Evolutionary conservation across 2,888 invertebrate species (phyloP).

Genomic region (Dyspetes luteomarginatus): DNA sequence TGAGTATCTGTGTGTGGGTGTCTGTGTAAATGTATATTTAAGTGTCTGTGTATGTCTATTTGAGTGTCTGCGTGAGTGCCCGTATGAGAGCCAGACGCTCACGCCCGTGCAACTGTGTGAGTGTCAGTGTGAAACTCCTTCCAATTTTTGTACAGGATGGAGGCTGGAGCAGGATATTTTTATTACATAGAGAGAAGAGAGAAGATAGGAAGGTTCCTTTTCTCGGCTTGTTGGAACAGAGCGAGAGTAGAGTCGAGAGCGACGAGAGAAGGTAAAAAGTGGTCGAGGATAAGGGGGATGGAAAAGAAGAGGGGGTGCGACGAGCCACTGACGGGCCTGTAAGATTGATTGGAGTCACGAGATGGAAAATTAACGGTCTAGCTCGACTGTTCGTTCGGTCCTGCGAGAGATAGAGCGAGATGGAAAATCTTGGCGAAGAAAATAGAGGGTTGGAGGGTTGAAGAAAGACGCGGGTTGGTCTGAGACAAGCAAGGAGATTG

Average conservation of each 20-base stretch:
- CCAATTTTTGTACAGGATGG: too few relatives aligned
- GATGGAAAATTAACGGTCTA: conserved; percentile 83
- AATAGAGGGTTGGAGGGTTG: background rate
- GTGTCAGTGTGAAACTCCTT: too few relatives aligned
- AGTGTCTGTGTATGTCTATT: too few relatives aligned
- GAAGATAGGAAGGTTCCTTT: conserved; percentile 6
- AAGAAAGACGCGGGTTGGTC: conserved; percentile 17
- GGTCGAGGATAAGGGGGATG: conserved; percentile 15
- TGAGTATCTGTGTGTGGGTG: too few relatives aligned
- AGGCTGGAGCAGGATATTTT: too few relatives aligned
- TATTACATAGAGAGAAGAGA: background rate
- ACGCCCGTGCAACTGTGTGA: too few relatives aligned
- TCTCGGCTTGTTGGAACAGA: background rate
- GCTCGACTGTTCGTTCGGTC: conserved; percentile 67
- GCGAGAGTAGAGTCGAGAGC: background rate
- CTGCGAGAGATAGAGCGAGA: conserved; percentile 18
- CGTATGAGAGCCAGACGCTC: too few relatives aligned
- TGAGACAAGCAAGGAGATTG: conserved; percentile 61
- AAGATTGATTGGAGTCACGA: conserved; percentile 83
- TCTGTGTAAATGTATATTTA: too few relatives aligned
- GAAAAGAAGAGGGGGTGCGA: conserved; percentile 60
- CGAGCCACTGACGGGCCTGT: conserved; percentile 77
- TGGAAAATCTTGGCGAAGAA: background rate
- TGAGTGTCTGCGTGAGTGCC: too few relatives aligned
- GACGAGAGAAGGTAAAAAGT: conserved; percentile 4